phyloP scores from a whole-genome alignment of 2,113 vertebrate species.

The Leucopternis melanops region DNA sequence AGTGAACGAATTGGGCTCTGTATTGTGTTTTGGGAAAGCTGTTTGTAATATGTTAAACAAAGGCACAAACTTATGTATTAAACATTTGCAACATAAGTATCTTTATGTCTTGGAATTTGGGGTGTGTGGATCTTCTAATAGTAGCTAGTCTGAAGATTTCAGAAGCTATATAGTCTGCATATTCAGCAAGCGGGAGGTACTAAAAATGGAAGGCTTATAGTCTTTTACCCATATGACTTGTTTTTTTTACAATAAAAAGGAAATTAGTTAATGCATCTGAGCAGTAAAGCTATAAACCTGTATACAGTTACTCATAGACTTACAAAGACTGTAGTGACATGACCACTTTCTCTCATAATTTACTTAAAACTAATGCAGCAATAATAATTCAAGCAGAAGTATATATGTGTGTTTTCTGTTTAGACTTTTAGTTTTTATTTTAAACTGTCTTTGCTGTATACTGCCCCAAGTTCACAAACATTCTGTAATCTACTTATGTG shows the following conservation, averaged over 20 bases:
- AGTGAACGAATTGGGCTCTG: background rate
- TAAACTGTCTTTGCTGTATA: background rate
- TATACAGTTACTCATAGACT: background rate
- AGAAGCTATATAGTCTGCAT: background rate
- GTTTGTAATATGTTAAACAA: background rate
- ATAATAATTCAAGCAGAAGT: background rate
- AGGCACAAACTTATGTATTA: background rate
- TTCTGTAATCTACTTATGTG: background rate
- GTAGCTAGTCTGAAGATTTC: background rate
- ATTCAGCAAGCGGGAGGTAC: background rate
- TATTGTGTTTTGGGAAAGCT: background rate
- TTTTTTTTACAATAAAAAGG: background rate
- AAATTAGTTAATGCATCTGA: background rate
- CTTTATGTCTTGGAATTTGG: background rate
- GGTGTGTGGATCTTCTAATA: background rate
- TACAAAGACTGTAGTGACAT: background rate
- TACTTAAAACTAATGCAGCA: background rate
- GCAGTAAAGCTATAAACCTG: background rate
- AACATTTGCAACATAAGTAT: background rate
- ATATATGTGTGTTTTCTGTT: background rate
- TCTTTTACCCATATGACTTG: background rate
- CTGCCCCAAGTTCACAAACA: background rate
- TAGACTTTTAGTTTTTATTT: background rate
- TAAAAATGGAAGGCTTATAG: background rate
- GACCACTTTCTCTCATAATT: background rate